Evolutionary conservation across 2,888 invertebrate genomes (phyloP), one percentile per base, ranked within the genome.

Genomic region (Synanthedon formicaeformis): DNA sequence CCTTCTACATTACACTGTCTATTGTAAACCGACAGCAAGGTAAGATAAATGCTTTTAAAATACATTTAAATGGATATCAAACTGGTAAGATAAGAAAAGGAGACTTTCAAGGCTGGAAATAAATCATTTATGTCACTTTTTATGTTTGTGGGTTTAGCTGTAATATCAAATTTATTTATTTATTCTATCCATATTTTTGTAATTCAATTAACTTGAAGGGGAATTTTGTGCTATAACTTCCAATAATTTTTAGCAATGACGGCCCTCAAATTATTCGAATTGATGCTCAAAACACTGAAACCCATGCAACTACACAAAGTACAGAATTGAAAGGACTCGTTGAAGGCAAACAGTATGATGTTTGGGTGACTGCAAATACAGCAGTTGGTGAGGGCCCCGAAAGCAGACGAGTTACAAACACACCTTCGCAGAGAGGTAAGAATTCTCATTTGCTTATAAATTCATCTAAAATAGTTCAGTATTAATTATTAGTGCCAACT

Each of bases 1-100:
- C 57, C 89, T 96, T 45, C 89, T 91, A 1, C 92, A 94, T 69
- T 96, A 95, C 65, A 94, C 93, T 2, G 91, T 96, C 4, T 95
- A 95, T 71, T 90, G 90, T 61, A 90, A 87, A 50, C 79, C 78
- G 4, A 75, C 86, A 23, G 71, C 83, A 3, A 85, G 84, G 88
- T 88, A 65, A 34, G 34, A 34, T 0, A 34, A 34, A 10, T 23
- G 34, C 34, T 34, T 34, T 34, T 34, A 2, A 34, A 34, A 34
- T 34, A 34, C 34, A 8, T 34, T 34, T 34, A 34, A 34, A 34
- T 34, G 34, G 34, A 0, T 34, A 10, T 8, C 8, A 10, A 34
- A 34, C 8, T 23, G 4, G 5, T 23, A 1, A 23, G 23, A 1
- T 23, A 23, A 23, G 23, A 23, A 1, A 23, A 23, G 23, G 23